Conservation (phyloP, 2,797 vertebrate genomes). For the Emys orbicularis region DNA sequence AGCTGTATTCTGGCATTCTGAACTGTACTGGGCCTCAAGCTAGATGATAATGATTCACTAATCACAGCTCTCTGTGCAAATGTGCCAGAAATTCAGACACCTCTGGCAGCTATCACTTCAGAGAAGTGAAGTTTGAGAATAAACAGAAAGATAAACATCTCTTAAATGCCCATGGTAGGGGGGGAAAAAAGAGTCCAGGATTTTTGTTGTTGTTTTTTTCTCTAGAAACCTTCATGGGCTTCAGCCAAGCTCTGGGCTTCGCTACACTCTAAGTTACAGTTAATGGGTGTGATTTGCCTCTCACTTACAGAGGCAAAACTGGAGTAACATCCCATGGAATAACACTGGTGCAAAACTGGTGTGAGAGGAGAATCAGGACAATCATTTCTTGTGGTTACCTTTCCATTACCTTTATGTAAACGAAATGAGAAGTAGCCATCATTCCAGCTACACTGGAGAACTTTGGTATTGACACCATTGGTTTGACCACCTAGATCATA, state of each 20-base stretch:
- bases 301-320: not conserved
- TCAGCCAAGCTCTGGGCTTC: not conserved
- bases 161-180: not conserved
- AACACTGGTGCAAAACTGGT: not conserved
- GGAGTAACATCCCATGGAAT: not conserved
- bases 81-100: constrained; percentile 8
- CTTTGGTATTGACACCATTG: not conserved
- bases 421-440: not conserved
- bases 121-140: not conserved
- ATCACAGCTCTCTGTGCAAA: constrained; percentile 1
- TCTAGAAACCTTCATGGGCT: not conserved
- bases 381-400: not conserved
- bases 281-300: not conserved
- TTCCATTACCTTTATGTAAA: not conserved
- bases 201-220: not conserved
- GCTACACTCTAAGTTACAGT: not conserved
- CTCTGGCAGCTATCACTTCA: constrained; percentile 8
- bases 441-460: not conserved
- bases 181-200: not conserved
- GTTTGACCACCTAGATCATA: not conserved
- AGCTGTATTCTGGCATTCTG: not conserved
- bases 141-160: constrained; percentile 9
- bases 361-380: not conserved
- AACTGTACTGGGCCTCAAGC: not conserved
- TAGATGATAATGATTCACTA: not conserved